Evolutionary conservation across 2,888 invertebrate species (phyloP).

Genomic region (Heterodera filipjevi): DNA sequence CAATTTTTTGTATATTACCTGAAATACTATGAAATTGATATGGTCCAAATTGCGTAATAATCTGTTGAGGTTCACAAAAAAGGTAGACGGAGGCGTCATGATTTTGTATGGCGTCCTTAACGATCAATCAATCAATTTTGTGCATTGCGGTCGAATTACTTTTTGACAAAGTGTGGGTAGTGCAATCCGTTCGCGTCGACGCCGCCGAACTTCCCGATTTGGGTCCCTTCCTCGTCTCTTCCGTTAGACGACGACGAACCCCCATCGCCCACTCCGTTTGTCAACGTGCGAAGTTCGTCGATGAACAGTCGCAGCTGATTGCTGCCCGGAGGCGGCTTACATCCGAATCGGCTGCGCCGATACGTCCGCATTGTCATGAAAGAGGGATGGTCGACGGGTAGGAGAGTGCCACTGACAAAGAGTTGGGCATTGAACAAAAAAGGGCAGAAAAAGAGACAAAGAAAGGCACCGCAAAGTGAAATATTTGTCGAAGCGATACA

Average conservation of each 20-base stretch:
- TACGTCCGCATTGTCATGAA: not conserved
- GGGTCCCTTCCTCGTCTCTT: not conserved
- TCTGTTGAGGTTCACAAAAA: not conserved
- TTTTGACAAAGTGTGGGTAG: not conserved
- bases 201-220: not conserved
- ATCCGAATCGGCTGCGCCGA: not conserved
- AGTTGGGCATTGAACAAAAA: not conserved
- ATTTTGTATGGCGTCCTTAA: not conserved
- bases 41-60: not conserved
- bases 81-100: not conserved
- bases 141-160: too few species aligned
- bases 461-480: not conserved
- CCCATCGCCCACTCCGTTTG: not conserved
- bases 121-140: not conserved
- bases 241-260: too few species aligned
- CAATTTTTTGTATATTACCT: not conserved
- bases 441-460: not conserved
- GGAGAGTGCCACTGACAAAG: not conserved
- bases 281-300: not conserved
- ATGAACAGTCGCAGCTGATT: not conserved
- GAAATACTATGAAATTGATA: not conserved
- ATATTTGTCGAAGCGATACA: not conserved
- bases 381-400: not conserved
- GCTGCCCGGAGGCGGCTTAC: not conserved
- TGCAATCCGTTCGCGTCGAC: not conserved